Base-by-base conservation (phyloP, 2,888 invertebrate genomes). In the Dicroscelio sp. region DNA sequence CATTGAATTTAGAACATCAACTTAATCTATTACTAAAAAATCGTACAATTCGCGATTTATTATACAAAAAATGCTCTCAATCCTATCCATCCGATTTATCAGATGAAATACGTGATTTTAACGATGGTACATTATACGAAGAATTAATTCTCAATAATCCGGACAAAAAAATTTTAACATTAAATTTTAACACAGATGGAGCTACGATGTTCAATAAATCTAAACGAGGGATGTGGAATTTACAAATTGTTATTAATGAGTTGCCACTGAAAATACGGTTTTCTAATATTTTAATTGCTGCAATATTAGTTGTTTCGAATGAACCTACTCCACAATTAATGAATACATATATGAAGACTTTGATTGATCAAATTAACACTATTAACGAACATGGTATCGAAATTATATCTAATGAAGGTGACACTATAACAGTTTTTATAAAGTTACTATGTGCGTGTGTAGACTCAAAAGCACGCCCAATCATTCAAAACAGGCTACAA, bases 181-280 rank as follows among this genome's bases (percentile, higher is more conserved):
- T 83, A 12, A 83, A 60, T 83, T 60, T 83, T 35, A 65, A 75
- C 52, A 58, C 55, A 12, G 83, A 84, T 48, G 83, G 83, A 14
- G 83, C 83, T 25, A 60, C 63, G 1, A 73, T 83, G 20, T 73
- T 73, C 31, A 73, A 75, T 23, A 84, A 75, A 65, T 73, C 75
- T 14, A 63, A 48, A 14, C 17, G 65, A 43, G 14, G 43, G 48
- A 78, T 78, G 67, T 88, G 88, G 88, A 60, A 82, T 63, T 38
- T 69, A 27, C 88, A 83, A 69, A 3, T 87, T 5, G 20, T 69
- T 12, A 58, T 83, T 20, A 83, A 88, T 43, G 88, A 88, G 60
- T 67, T 88, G 23, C 48, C 43, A 1, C 25, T 48, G 12, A n/a
- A 30, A 17, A 20, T 88, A 20, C 31, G 82, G 60, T 75, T 76